Percentiles rank a stretch among this genome's conserved stretches.
phyloP scores from a whole-genome alignment of 2,113 vertebrate genomes.

The Dipodomys ordii region DNA sequence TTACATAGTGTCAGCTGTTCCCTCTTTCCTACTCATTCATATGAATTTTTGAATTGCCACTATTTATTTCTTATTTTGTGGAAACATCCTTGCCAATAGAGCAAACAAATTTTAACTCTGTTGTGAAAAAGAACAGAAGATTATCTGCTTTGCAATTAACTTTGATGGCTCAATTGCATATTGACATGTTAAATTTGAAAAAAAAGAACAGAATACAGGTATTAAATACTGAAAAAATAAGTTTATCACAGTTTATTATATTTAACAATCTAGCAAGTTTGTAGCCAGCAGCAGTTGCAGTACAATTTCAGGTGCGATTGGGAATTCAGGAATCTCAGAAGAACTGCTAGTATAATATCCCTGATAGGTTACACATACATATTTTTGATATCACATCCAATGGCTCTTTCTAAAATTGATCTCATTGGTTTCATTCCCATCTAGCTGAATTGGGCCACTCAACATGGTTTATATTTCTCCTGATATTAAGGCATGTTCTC shows the following conservation, averaged over 20 bases:
- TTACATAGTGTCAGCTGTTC: no score
- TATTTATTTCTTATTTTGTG: slow-evolving; percentile 87
- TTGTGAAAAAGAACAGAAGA: slow-evolving; percentile 85
- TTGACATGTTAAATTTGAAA: slow-evolving; percentile 88
- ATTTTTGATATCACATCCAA: slow-evolving; percentile 98
- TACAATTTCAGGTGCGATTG: slow-evolving; percentile 98
- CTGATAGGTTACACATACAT: slow-evolving; percentile 99
- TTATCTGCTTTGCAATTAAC: slow-evolving; percentile 85
- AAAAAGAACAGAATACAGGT: slow-evolving; percentile 87
- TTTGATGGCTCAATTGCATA: slow-evolving; percentile 85
- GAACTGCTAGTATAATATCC: slow-evolving; percentile 99
- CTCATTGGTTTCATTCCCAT: slow-evolving; percentile 99
- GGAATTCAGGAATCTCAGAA: slow-evolving; percentile 98
- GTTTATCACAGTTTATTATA: slow-evolving; percentile 92
- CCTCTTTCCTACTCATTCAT: background rate
- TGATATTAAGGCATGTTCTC: no score
- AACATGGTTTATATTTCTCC: no score
- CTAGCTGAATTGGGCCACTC: slow-evolving; percentile 93
- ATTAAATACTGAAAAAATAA: slow-evolving; percentile 93
- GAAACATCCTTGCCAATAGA: slow-evolving; percentile 85
- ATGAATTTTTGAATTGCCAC: slow-evolving; percentile 77
- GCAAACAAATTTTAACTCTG: slow-evolving; percentile 86
- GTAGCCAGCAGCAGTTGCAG: slow-evolving; percentile 99
- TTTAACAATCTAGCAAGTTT: slow-evolving; percentile 99
- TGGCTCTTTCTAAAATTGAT: slow-evolving; percentile 99